Evolutionary conservation across 1,140 invertebrate genomes (phyloP).

Genomic region (Drosophila kepulauana): DNA sequence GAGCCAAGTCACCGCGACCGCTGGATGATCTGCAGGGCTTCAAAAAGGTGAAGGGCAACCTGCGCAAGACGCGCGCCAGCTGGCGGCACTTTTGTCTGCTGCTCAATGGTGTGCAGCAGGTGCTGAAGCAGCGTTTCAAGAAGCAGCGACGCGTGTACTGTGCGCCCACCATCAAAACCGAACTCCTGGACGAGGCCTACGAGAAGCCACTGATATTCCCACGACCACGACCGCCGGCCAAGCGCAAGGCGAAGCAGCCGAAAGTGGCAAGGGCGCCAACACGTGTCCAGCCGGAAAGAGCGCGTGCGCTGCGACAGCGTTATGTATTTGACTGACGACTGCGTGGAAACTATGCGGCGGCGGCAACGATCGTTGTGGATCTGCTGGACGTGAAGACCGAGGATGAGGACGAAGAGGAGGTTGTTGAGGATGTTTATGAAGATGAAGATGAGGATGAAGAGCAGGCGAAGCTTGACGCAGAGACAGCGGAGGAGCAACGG

Average conservation of each 20-base stretch:
- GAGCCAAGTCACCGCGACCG: background rate
- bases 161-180: slow-evolving; percentile 49
- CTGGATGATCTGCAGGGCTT: slow-evolving; percentile 48
- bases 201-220: slow-evolving; percentile 56
- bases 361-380: background rate
- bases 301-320: slow-evolving; percentile 62
- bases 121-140: slow-evolving; percentile 64
- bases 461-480: background rate
- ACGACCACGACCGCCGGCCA: slow-evolving; percentile 33
- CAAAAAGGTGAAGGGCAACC: slow-evolving; percentile 2
- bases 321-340: slow-evolving; percentile 70
- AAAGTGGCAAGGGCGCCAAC: slow-evolving; percentile 59
- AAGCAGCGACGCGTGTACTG: slow-evolving; percentile 56
- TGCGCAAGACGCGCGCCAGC: slow-evolving; percentile 60
- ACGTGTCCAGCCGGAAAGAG: slow-evolving; percentile 64
- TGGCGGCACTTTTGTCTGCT: slow-evolving; percentile 64
- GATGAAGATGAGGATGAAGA: slow-evolving; percentile 7
- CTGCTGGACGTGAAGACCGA: background rate
- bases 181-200: slow-evolving; percentile 51
- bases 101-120: slow-evolving; percentile 52
- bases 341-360: background rate
- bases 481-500: slow-evolving; percentile 11
- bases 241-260: slow-evolving; percentile 12
- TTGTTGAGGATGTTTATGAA: background rate
- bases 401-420: background rate